Base-by-base conservation (phyloP, 2,888 invertebrate species). In the Tetropium fuscum region DNA sequence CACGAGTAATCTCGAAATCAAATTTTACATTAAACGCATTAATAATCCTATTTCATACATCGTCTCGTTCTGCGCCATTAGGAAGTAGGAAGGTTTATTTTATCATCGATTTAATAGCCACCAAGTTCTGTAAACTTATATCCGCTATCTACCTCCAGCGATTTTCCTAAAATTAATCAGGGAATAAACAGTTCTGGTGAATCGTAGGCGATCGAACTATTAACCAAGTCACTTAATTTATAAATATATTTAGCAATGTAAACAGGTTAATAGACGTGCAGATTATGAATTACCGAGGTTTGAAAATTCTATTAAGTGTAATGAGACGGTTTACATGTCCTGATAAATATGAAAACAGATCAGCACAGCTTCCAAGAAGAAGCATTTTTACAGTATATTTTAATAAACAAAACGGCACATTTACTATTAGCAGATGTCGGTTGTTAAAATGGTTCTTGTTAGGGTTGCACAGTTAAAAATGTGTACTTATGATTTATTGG, bases 171-270 rank as follows among this genome's bases (percentile, higher is more conserved):
- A 41, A 22, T 41, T 11, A 41, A 25, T 22, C 22, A 13, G 15
- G n/a, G 2, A 13, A 48, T 15, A 48, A 36, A 48, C 48, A 36
- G 22, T n/a, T 15, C 30, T 10, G 10, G 3, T n/a, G n/a, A 34
- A 5, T 8, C 22, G 48, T 48, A 11, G 36, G 48, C 38, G 48
- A 36, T 48, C 32, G 22, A 19, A 30, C 38, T 48, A 48, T 36
- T 36, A 36, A 22, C 38, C 48, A 38, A 22, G 16, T 11, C 15
- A 25, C 36, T 22, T 48, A 36, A 48, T 48, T 48, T 22, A 38
- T 48, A 48, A 48, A 48, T 36, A 48, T 36, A 19, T 20, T 13
- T 8, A 6, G 22, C 8, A 36, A 25, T 48, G 22, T 48, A 48
- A 48, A 48, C 36, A 34, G n/a, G 13, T 25, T 22, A 36, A 48